Percentiles rank a stretch among this genome's conserved stretches.
These are phyloP conservation scores for Bovichtus diacanthus DNA, from an alignment of 2,797 vertebrate species.

Conservation along the genomic window DNA sequence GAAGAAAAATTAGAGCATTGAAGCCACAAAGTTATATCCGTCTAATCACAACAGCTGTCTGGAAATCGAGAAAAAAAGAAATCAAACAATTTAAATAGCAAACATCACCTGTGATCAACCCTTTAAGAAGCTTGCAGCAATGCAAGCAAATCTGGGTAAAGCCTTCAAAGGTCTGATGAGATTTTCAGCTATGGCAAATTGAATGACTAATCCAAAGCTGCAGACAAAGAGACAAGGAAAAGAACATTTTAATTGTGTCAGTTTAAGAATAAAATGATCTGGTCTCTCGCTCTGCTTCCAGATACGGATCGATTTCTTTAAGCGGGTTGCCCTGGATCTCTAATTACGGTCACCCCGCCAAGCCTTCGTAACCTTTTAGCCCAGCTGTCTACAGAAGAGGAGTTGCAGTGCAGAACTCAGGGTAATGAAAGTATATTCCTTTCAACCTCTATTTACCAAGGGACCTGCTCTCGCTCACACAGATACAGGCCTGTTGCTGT, in stretches of 20 bases:
- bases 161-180: conserved; percentile 41
- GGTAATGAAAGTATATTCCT: conserved; percentile 66
- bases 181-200: conserved; percentile 51
- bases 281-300: conserved; percentile 31
- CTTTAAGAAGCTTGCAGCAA: conserved; percentile 42
- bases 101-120: conserved; percentile 36
- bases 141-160: conserved; percentile 41
- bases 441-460: conserved; percentile 73
- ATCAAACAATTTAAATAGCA: conserved; percentile 9
- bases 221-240: conserved; percentile 23
- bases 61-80: conserved; percentile 8
- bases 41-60: conserved; percentile 13
- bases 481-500: conserved; percentile 29
- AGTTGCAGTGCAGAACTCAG: conserved; percentile 44
- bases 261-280: conserved; percentile 45
- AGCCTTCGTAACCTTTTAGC: conserved; percentile 62
- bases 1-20: background rate
- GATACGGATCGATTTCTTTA: conserved; percentile 63
- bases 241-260: conserved; percentile 36
- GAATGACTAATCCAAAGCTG: conserved; percentile 51
- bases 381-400: conserved; percentile 64
- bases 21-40: conserved; percentile 4
- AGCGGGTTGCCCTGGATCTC: conserved; percentile 61
- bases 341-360: conserved; percentile 67
- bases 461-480: conserved; percentile 45